These are phyloP conservation scores for Nemoura dubitans DNA, from an alignment of 2,888 invertebrate genomes.

Conservation along the genomic window DNA sequence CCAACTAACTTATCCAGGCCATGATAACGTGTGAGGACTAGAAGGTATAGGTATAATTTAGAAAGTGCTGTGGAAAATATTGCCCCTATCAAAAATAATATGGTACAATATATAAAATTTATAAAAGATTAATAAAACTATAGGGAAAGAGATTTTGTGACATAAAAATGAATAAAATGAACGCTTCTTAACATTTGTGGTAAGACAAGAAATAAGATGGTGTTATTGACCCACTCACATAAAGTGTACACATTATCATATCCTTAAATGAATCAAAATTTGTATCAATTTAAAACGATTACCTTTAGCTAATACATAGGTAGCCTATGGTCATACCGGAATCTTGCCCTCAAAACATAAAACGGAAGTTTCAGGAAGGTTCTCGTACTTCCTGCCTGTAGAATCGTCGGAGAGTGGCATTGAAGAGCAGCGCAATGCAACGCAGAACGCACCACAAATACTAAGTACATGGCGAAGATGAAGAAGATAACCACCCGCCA, in stretches of 20 bases:
- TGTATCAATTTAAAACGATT: not conserved
- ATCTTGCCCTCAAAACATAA: constrained; percentile 27
- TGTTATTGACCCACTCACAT: not conserved
- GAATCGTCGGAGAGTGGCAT: not conserved
- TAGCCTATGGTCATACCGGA: not conserved
- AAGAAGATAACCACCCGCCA: not conserved
- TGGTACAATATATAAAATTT: not conserved
- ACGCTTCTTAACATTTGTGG: constrained; percentile 5
- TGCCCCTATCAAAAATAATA: not conserved
- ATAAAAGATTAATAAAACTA: not conserved
- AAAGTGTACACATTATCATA: not conserved
- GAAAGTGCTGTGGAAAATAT: not conserved
- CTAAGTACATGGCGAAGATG: not conserved
- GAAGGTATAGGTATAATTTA: not conserved
- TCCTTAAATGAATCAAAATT: not conserved
- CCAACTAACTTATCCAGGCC: constrained; percentile 8
- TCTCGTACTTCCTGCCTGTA: not conserved
- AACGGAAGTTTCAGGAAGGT: constrained; percentile 16
- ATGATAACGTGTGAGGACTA: not conserved
- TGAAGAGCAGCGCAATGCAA: not conserved
- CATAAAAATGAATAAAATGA: not conserved
- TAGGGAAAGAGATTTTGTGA: not conserved
- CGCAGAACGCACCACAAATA: not conserved
- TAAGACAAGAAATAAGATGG: not conserved
- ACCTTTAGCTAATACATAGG: not conserved